A percentile compares a stretch with the other conserved stretches of the same genome.
Evolutionary conservation across 1,140 invertebrate species (phyloP).

Genomic region (Mizuhopecten yessoensis): DNA sequence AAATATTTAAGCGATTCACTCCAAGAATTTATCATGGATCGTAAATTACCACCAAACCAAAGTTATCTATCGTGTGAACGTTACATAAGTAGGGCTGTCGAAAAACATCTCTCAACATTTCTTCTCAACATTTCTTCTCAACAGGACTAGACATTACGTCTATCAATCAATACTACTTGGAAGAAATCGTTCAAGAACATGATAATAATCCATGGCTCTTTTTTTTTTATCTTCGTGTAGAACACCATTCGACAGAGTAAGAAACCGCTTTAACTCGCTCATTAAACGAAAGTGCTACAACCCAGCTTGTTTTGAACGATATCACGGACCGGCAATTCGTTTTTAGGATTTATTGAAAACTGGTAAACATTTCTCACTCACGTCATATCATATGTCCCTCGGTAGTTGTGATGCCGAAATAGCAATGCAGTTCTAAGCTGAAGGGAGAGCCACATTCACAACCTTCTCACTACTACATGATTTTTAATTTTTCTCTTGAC

Average conservation of each 20-base stretch:
- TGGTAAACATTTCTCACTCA: neutral
- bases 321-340: neutral
- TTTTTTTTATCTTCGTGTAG: neutral
- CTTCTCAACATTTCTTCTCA: neutral
- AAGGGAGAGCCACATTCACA: neutral
- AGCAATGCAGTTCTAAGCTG: neutral
- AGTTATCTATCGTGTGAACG: neutral
- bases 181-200: neutral
- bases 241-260: neutral
- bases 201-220: neutral
- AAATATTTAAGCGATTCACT: constrained; percentile 29
- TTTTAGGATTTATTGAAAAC: constrained; percentile 7
- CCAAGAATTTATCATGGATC: neutral
- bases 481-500: neutral
- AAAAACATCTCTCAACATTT: neutral
- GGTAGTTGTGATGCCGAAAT: neutral
- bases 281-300: neutral
- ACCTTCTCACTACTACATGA: neutral
- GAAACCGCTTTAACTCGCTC: neutral
- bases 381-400: neutral
- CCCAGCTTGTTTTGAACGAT: neutral
- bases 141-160: neutral
- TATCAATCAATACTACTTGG: neutral
- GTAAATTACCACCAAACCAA: constrained; percentile 17
- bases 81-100: neutral